These are phyloP conservation scores for Sylvilagus floridanus DNA, from an alignment of 2,797 vertebrate species.

Conservation along the genomic window DNA sequence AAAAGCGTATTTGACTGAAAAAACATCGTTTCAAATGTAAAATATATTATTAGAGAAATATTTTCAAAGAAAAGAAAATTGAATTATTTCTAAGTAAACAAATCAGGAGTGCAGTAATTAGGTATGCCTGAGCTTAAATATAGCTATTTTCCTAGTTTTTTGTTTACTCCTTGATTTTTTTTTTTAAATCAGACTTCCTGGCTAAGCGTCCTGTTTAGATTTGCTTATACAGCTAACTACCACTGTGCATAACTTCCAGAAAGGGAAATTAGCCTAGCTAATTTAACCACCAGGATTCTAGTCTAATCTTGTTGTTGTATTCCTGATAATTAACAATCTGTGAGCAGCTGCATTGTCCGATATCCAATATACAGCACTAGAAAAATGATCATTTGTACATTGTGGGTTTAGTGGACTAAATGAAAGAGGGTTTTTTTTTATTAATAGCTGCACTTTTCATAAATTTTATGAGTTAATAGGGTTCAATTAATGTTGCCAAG, in stretches of 20 bases:
- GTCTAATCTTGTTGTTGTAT: slow-evolving; percentile 75
- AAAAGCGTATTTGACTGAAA: background rate
- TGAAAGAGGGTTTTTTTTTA: slow-evolving; percentile 84
- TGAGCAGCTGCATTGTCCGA: slow-evolving; percentile 75
- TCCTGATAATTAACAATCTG: slow-evolving; percentile 79
- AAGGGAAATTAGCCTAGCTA: slow-evolving; percentile 71
- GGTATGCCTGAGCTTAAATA: background rate
- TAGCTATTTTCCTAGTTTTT: slow-evolving; percentile 47
- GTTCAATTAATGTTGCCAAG: slow-evolving; percentile 94
- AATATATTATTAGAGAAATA: background rate
- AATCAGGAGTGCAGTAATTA: background rate
- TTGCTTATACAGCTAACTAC: slow-evolving; percentile 77
- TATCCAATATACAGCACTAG: slow-evolving; percentile 73
- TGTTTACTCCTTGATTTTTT: slow-evolving; percentile 31
- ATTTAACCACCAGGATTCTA: slow-evolving; percentile 70
- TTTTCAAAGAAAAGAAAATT: background rate
- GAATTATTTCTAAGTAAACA: background rate
- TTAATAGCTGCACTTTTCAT: slow-evolving; percentile 85
- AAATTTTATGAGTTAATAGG: slow-evolving; percentile 92
- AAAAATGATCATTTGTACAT: slow-evolving; percentile 73
- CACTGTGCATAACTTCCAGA: slow-evolving; percentile 62
- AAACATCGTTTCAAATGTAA: background rate
- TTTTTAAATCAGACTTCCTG: slow-evolving; percentile 58
- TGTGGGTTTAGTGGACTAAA: slow-evolving; percentile 76
- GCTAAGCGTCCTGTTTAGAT: slow-evolving; percentile 72